A percentile compares a stretch with the other conserved stretches of the same genome.
These are phyloP conservation scores for Pachydiplax longipennis DNA, from an alignment of 2,888 invertebrate species.

Conservation along the genomic window DNA sequence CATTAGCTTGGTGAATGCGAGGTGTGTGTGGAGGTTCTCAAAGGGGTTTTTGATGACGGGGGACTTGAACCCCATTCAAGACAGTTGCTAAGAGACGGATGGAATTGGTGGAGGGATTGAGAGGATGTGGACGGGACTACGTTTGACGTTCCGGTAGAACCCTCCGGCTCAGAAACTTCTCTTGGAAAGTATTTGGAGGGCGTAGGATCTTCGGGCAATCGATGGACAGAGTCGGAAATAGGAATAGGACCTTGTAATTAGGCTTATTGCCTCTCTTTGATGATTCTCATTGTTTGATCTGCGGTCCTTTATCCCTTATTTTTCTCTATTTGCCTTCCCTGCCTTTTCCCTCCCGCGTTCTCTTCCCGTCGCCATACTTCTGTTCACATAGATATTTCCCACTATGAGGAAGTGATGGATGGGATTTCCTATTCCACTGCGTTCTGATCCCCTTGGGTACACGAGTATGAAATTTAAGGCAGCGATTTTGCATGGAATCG, in stretches of 20 bases:
- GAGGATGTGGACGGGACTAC: neutral
- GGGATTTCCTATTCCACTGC: neutral
- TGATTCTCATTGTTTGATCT: neutral
- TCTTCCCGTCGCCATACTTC: neutral
- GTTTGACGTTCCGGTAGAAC: slow-evolving; percentile 16
- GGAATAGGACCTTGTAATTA: slow-evolving; percentile 11
- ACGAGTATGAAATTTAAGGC: neutral
- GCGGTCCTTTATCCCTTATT: neutral
- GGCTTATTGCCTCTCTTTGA: neutral
- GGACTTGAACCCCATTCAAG: slow-evolving; percentile 13
- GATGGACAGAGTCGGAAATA: neutral
- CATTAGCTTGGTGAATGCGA: neutral
- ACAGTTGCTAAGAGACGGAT: slow-evolving; percentile 43
- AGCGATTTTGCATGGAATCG: neutral
- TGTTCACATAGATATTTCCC: neutral
- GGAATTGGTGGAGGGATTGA: neutral
- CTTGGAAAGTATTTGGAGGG: neutral
- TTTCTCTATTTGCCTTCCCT: neutral
- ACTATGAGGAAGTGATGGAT: neutral
- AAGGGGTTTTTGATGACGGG: slow-evolving; percentile 43
- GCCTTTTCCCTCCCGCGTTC: neutral
- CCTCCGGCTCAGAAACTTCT: slow-evolving; percentile 6
- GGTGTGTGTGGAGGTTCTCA: neutral
- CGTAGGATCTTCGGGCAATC: neutral
- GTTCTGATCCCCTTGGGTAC: neutral